Evolutionary conservation across 2,113 vertebrate species (phyloP).

Genomic region (Gobius niger): DNA sequence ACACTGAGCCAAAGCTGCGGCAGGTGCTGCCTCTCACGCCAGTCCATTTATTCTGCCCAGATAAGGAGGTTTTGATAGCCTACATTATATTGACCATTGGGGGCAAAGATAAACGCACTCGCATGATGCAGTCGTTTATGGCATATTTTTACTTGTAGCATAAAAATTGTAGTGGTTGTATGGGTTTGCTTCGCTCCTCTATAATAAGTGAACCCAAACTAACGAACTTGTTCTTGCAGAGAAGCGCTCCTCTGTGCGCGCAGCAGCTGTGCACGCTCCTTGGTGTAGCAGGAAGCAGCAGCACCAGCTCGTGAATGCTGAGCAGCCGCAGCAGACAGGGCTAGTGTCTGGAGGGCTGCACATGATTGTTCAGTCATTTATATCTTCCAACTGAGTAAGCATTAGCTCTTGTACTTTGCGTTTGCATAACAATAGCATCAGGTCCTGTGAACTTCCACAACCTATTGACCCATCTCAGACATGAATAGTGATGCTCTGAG

Average conservation of each 20-base stretch:
- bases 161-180: neutral
- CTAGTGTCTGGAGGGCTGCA: constrained; percentile 78
- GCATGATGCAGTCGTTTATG: neutral
- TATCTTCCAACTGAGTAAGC: constrained; percentile 93
- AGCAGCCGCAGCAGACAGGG: constrained; percentile 76
- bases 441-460: constrained; percentile 93
- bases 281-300: constrained; percentile 26
- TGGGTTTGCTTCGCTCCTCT: neutral
- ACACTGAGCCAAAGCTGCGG: constrained; percentile 39
- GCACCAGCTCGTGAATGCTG: constrained; percentile 63
- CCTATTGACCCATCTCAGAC: constrained; percentile 90
- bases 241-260: constrained; percentile 18
- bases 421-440: constrained; percentile 97
- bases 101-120: constrained; percentile 53
- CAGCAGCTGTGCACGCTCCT: constrained; percentile 33
- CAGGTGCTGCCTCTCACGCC: constrained; percentile 73
- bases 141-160: neutral
- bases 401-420: constrained; percentile 82
- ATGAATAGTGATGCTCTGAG: constrained; percentile 89
- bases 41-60: constrained; percentile 74
- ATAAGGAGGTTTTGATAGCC: constrained; percentile 74
- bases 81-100: constrained; percentile 50
- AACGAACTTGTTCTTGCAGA: neutral
- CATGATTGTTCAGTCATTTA: constrained; percentile 94
- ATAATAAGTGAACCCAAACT: neutral